Base-by-base conservation (phyloP, 2,888 invertebrate species). In the Mactromeris polynyma region DNA sequence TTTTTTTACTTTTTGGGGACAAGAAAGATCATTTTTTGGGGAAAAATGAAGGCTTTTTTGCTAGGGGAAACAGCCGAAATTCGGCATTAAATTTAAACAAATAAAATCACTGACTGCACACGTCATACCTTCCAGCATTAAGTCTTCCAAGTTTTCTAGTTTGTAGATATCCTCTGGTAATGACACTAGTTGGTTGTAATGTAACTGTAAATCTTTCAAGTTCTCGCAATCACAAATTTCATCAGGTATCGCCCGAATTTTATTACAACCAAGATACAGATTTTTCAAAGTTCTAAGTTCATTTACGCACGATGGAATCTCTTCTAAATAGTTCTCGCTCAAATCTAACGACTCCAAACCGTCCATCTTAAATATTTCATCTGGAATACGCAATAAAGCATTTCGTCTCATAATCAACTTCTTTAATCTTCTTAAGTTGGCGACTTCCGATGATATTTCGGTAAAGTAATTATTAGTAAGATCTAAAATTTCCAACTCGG, bases 391-490 rank as follows among this genome's bases (percentile, higher is more conserved):
- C n/a, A 95, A 90, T 31, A 95, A 85, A 38, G 95, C 95, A 91
- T 95, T 95, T n/a, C 95, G 91, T 78, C 95, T 91, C 91, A 95
- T 94, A 9, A 94, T 91, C 79, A 95, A 93, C 64, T 91, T 91
- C 73, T 91, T 92, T 78, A 95, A 89, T 40, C 94, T 94, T 89
- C 91, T 91, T 40, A 95, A 90, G 0, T 94, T 94, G 36, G 93
- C 91, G 9, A 95, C 93, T 38, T 94, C 94, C 17, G 94, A 81
- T 0, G 95, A 94, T 51, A 96, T 93, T 84, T 95, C 95, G 0
- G 95, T 94, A 88, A 96, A 95, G 84, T 94, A 95, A 85, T 96
- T 96, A 79, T 94, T 95, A 80, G 94, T 95, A 51, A 96, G 91
- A 85, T 95, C 94, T 73, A 95, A 89, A 31, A 90, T 90, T 89